A percentile compares a stretch with the other conserved stretches of the same genome.
Evolutionary conservation across 2,888 invertebrate species (phyloP).

Genomic region (Calameuta pallipes): DNA sequence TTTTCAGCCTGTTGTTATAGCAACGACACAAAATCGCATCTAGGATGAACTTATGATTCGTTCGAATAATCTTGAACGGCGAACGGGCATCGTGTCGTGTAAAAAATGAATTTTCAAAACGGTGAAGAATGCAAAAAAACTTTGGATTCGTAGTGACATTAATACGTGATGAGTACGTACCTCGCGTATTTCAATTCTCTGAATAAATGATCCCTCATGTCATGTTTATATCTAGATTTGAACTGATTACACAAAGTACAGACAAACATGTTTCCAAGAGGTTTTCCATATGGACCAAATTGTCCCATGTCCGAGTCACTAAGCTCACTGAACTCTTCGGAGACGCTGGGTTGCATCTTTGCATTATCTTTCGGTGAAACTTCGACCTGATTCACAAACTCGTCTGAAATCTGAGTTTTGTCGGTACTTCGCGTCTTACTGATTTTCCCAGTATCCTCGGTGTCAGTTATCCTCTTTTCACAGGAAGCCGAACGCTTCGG

Average conservation of each 20-base stretch:
- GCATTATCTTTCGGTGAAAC: background rate
- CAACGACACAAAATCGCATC: background rate
- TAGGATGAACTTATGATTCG: background rate
- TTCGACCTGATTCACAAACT: constrained; percentile 13
- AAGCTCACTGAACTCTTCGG: constrained; percentile 24
- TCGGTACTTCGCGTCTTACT: constrained; percentile 5
- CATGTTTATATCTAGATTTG: constrained; percentile 69
- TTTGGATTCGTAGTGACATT: too few relatives aligned
- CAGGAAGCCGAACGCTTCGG: constrained; percentile 29
- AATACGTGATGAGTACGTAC: constrained; percentile 63
- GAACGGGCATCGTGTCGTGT: too few relatives aligned
- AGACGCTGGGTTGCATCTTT: constrained; percentile 22
- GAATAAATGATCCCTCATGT: constrained; percentile 76
- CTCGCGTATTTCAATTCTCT: constrained; percentile 76
- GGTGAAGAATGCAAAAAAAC: too few relatives aligned
- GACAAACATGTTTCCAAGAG: constrained; percentile 69
- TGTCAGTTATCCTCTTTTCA: constrained; percentile 27
- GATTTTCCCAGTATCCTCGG: constrained; percentile 2
- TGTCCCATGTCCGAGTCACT: constrained; percentile 27
- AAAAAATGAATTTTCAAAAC: too few relatives aligned
- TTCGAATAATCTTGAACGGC: too few relatives aligned
- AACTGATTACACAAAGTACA: constrained; percentile 75
- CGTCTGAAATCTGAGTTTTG: constrained; percentile 13
- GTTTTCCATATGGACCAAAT: constrained; percentile 66
- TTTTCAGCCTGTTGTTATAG: too few relatives aligned